phyloP scores from a whole-genome alignment of 2,113 vertebrate species.

The Chaenocephalus aceratus region DNA sequence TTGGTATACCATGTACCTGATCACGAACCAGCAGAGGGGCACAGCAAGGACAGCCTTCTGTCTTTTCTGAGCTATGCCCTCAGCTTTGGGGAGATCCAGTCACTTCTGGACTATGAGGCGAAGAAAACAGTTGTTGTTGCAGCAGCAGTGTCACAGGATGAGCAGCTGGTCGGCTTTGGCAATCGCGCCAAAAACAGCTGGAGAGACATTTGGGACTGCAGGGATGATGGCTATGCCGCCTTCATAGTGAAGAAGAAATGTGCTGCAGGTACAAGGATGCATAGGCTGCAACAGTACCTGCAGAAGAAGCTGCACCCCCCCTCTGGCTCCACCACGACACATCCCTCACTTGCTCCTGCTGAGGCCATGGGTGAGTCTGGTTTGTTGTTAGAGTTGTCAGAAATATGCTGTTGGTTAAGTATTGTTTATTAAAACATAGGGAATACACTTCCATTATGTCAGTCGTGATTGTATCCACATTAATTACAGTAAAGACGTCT shows the following conservation, averaged over 20 bases:
- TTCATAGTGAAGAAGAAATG: background rate
- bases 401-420: too few relatives aligned
- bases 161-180: background rate
- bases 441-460: too few relatives aligned
- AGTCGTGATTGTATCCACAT: too few relatives aligned
- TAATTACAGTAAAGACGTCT: too few relatives aligned
- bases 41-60: background rate
- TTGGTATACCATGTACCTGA: background rate
- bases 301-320: too few relatives aligned
- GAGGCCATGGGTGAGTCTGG: too few relatives aligned
- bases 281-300: background rate
- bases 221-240: background rate
- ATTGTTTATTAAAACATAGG: too few relatives aligned
- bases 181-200: background rate
- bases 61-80: background rate
- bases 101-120: background rate
- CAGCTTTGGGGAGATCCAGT: background rate
- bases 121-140: background rate
- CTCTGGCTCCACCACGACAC: too few relatives aligned
- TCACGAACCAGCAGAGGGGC: background rate
- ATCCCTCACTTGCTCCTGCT: too few relatives aligned
- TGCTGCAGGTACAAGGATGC: background rate
- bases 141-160: background rate
- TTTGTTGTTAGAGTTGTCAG: too few relatives aligned
- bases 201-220: background rate